Percentiles rank a stretch among this genome's conserved stretches.
These are phyloP conservation scores for Nannoperca obscura DNA, from an alignment of 2,797 vertebrate species.

Conservation along the genomic window DNA sequence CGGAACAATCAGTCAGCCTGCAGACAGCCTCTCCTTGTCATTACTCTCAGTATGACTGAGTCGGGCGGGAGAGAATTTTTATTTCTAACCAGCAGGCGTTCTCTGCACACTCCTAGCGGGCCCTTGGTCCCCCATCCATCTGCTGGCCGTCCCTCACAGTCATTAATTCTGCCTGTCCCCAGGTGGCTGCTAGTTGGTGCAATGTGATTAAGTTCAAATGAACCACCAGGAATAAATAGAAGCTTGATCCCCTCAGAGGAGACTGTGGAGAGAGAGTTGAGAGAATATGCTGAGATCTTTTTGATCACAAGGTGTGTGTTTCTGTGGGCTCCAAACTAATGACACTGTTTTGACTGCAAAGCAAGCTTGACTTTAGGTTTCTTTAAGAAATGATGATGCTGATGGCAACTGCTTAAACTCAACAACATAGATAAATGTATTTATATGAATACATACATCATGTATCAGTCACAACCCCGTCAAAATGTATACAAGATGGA, in stretches of 20 bases:
- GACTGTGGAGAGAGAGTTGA: slow-evolving; percentile 6
- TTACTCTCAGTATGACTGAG: slow-evolving; percentile 57
- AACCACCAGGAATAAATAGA: slow-evolving; percentile 77
- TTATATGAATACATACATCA: slow-evolving; percentile 21
- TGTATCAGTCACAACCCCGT: slow-evolving; percentile 13
- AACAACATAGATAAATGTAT: slow-evolving; percentile 25
- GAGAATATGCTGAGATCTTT: slow-evolving; percentile 57
- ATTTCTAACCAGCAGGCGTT: slow-evolving; percentile 57
- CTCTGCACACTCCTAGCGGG: slow-evolving; percentile 48
- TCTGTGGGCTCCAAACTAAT: slow-evolving; percentile 28
- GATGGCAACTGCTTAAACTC: slow-evolving; percentile 29
- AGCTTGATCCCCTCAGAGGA: slow-evolving; percentile 50
- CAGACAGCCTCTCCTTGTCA: slow-evolving; percentile 64
- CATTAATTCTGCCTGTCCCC: slow-evolving; percentile 76
- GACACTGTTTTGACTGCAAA: slow-evolving; percentile 22
- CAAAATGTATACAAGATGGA: neutral
- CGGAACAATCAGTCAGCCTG: slow-evolving; percentile 62
- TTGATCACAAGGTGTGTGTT: slow-evolving; percentile 56
- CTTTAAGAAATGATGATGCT: neutral
- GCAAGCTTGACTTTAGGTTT: too few relatives aligned
- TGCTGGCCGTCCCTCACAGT: slow-evolving; percentile 71
- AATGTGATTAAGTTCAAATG: slow-evolving; percentile 79
- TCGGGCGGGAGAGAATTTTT: slow-evolving; percentile 20
- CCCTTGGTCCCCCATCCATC: slow-evolving; percentile 69
- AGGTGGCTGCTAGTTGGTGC: slow-evolving; percentile 71